phyloP scores from a whole-genome alignment of 2,888 invertebrate species.

The Gymnosoma rotundatum region DNA sequence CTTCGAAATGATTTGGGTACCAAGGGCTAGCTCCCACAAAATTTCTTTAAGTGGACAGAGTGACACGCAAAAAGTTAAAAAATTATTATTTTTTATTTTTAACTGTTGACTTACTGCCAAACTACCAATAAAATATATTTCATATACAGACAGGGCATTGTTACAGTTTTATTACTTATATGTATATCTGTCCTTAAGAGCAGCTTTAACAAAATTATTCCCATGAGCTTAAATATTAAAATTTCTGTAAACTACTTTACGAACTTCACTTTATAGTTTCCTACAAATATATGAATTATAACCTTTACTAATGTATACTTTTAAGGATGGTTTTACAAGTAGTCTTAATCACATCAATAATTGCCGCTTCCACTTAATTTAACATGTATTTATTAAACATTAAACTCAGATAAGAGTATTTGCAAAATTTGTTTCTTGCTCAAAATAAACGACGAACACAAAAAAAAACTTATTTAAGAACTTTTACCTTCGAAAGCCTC shows the following conservation, averaged over 20 bases:
- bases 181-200: neutral
- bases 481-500: slow-evolving; percentile 47
- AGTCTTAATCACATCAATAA: slow-evolving; percentile 66
- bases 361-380: slow-evolving; percentile 66
- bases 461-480: slow-evolving; percentile 52
- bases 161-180: neutral
- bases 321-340: neutral
- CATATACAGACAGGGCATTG: too few species aligned
- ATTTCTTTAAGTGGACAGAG: too few species aligned
- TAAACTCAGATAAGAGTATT: slow-evolving; percentile 11
- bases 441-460: slow-evolving; percentile 9
- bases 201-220: neutral
- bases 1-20: too few species aligned
- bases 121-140: too few species aligned
- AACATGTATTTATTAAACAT: slow-evolving; percentile 61
- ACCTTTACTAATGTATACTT: neutral
- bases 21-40: too few species aligned
- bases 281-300: neutral
- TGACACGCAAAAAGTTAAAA: too few species aligned
- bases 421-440: slow-evolving; percentile 14
- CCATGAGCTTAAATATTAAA: neutral
- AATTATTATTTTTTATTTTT: too few species aligned
- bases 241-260: too few species aligned
- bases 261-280: too few species aligned
- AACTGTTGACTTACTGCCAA: too few species aligned